Base-by-base conservation (phyloP, 2,888 invertebrate genomes). In the Stegana nigrithorax region DNA sequence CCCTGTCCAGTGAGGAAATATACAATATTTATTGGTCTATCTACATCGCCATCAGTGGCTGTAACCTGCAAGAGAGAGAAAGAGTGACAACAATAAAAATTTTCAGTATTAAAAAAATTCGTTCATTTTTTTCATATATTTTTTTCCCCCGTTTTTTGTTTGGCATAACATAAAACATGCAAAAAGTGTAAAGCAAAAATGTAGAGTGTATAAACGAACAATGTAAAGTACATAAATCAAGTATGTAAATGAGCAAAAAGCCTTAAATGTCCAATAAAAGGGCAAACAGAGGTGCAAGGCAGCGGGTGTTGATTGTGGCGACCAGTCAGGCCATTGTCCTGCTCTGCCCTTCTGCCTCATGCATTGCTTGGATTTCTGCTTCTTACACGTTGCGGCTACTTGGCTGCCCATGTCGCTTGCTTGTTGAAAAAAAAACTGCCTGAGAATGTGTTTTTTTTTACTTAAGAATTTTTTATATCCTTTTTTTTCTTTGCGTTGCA, bases 1-100 rank as follows among this genome's bases (percentile, higher is more conserved):
- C 97, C 97, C 85, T 97, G 97, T n/a, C 96, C 97, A 42, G 96
- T 96, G 68, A 97, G 88, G 87, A 96, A 95, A 87, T 97, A 98
- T 32, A 96, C 96, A 84, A 98, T 97, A 86, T 95, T 94, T 86
- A 96, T 96, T 62, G 94, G 94, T 71, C 97, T 90, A 85, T 97
- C 96, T 83, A 95, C 94, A 87, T 98, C 97, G 58, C 97, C 97
- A 86, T 98, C 97, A 10, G 95, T 95, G 47, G 97, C 97, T 64
- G 93, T 94, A 71, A 98, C 97, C 97, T 98, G 87, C n/a, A 55
- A 55, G 25, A 25, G 8, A 50, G 14, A n/a, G 14, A 26, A n/a
- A n/a, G n/a, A n/a, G n/a, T 36, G n/a, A 10, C 36, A 61, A 12
- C n/a, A 61, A 50, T 32, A 45, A 53, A 45, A 21, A 26, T 56